Base-by-base conservation (phyloP, 2,888 invertebrate species). In the Noctua pronuba region DNA sequence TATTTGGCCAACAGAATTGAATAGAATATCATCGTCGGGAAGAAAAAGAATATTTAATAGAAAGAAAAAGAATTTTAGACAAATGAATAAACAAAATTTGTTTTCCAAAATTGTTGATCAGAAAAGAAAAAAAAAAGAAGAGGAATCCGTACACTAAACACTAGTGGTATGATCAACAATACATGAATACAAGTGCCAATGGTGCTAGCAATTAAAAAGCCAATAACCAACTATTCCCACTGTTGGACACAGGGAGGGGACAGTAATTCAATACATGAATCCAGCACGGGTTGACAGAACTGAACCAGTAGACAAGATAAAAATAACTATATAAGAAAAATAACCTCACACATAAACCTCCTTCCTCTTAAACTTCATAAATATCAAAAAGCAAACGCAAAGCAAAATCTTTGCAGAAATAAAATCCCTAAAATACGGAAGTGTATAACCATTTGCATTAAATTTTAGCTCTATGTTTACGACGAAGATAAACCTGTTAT, bases 401-500 rank as follows among this genome's bases (percentile, higher is more conserved):
- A 73, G 38, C 77, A 66, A 87, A 86, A 86, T 88, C 86, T 77
- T 80, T 77, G 55, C 69, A 58, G 75, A 79, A 80, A 86, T 82
- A 86, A 84, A 87, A 84, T 79, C 67, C 84, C 55, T 73, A 70
- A 83, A 88, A 88, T 78, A 77, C 73, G 82, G 78, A 80, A 79
- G 76, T 86, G 73, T 88, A 76, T 86, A 80, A 77, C 75, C 86
- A 83, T 86, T 87, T 87, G 86, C 86, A 86, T 86, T 86, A 82
- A 86, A 86, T 80, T 86, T 87, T 82, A 82, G 86, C 80, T 85
- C 87, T n/a, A 87, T 85, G 85, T 88, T 88, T 87, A 91, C 88
- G 89, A 87, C 81, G 81, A 82, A 89, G 88, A 91, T 91, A 91
- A 88, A 86, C 85, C 79, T 80, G 84, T 80, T 88, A 87, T 86